phyloP scores from a whole-genome alignment of 2,113 vertebrate species.

The Prochilodus magdalenae region DNA sequence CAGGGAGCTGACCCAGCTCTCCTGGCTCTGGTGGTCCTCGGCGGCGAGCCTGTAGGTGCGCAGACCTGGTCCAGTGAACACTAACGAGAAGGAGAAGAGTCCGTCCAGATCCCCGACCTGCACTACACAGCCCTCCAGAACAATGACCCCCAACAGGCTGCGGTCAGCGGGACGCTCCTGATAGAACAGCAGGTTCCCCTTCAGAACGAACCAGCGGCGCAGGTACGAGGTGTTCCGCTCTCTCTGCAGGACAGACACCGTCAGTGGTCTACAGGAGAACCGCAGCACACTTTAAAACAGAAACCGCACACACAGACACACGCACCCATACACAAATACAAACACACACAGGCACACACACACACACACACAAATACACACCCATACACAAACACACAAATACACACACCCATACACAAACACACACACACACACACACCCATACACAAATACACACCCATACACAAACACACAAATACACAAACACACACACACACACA shows the following conservation, averaged over 20 bases:
- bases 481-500: too few relatives aligned
- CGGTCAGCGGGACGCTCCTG: constrained; percentile 75
- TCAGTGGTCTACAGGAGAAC: too few relatives aligned
- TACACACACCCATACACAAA: too few relatives aligned
- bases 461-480: too few relatives aligned
- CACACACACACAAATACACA: too few relatives aligned
- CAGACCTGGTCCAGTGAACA: constrained; percentile 63
- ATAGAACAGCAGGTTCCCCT: constrained; percentile 83
- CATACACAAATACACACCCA: too few relatives aligned
- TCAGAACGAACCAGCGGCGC: constrained; percentile 78
- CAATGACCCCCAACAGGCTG: constrained; percentile 76
- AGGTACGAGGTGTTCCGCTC: constrained; percentile 74
- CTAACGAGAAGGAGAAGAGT: constrained; percentile 73
- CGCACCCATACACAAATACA: too few relatives aligned
- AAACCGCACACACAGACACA: too few relatives aligned
- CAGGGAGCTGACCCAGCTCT: constrained; percentile 76
- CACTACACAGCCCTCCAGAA: constrained; percentile 81
- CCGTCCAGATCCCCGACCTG: constrained; percentile 64
- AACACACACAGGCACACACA: too few relatives aligned
- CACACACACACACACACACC: too few relatives aligned
- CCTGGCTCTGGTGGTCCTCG: constrained; percentile 66
- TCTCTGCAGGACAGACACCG: constrained; percentile 56
- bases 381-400: too few relatives aligned
- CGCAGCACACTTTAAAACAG: background rate
- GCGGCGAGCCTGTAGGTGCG: constrained; percentile 78